Base-by-base conservation (phyloP, 1,140 invertebrate species). In the Drosophila carrolli region DNA sequence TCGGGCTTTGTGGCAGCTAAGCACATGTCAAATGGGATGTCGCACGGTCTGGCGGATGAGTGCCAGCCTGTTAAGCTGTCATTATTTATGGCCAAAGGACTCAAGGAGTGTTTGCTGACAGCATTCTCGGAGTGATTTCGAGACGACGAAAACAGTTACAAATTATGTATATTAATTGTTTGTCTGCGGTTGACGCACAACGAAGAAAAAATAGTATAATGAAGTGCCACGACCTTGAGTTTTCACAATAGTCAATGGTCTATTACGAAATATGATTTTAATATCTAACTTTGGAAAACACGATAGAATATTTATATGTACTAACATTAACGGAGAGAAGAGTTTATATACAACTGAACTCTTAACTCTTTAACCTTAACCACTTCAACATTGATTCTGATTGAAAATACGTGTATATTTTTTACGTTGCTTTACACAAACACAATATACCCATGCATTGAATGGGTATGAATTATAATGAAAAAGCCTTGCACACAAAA, bases 101-200 rank as follows among this genome's bases (percentile, higher is more conserved):
- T 56, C 61, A 75, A 55, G 37, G 62, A 71, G 53, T 63, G 53
- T 73, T 85, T 82, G 82, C 61, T 86, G 83, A 88, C 83, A 88
- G 78, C 78, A 51, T 63, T 62, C 70, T 79, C 56, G 57, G 74
- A 66, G 46, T 75, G 70, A 78, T 78, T 86, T 59, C 23, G 40
- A 61, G 62, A 58, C 59, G 65, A 67, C 72, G 74, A 63, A 81
- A 86, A 75, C 58, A 57, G 70, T 66, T 72, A 78, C 83, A 85
- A 81, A 85, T 85, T 88, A 82, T 88, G 83, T 75, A 85, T 85
- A 85, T 88, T 85, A 85, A 85, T 85, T 85, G 83, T 44, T 67
- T 78, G 63, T 66, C 54, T 65, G 72, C 47, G 67, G 66, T 51
- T 51, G 70, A 50, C 46, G 29, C 48, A 44, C 7, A 68, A 9